Evolutionary conservation across 2,888 invertebrate genomes (phyloP), one percentile per base, ranked within the genome.

Genomic region (Xiphydria camelus): DNA sequence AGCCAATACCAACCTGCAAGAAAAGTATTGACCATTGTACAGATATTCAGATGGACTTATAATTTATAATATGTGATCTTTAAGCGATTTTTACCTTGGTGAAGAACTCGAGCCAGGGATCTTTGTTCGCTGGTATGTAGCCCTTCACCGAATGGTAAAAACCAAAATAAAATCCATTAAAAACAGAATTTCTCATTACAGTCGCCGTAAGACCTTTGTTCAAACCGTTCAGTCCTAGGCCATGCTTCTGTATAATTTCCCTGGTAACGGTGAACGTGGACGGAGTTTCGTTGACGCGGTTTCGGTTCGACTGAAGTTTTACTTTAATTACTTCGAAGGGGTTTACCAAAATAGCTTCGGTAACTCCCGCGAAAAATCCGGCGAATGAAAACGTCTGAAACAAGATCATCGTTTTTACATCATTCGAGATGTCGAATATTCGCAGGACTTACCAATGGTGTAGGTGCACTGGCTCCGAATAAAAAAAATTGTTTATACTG

Each of bases 291-390:
- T 80, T 79, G 19, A 83, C 80, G 36, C 80, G 77, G 1, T 84
- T 79, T 44, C 84, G 84, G 67, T 91, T 87, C 0, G 91, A 85
- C 70, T 91, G 91, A 49, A 91, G 76, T 1, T 85, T 85, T n/a
- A 96, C 94, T 81, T 96, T 97, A 0, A 97, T 91, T 21, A 94
- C 93, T 82, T 96, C 95, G 73, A 95, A 95, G 0, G 95, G 95
- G 78, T 95, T 95, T 0, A 94, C 90, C 41, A 94, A 80, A 51
- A 95, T 81, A 4, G 89, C 94, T 78, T 96, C 95, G n/a, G 95
- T 90, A 2, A 92, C 77, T 36, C 96, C 96, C 33, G 94, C 91
- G 45, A 87, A 86, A 7, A 94, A 78, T 29, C 96, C 96, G 49
- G 96, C 92, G 62, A 93, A 74, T 2, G 93, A 86, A 75, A 90